phyloP scores from a whole-genome alignment of 2,888 invertebrate species.

The Leucoptera coffeella region DNA sequence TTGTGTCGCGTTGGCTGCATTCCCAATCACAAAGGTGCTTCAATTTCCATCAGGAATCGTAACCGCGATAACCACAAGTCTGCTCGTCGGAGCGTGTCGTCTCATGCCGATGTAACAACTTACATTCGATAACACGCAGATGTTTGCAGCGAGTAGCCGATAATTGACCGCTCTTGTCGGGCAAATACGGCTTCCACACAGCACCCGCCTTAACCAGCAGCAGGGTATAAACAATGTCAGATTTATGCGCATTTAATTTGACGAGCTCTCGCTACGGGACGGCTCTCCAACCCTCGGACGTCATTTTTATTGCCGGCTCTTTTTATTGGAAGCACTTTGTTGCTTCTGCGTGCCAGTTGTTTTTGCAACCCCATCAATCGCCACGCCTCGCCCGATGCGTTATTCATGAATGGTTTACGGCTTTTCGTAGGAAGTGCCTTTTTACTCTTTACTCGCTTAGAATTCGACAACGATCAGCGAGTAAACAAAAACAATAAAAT shows the following conservation, averaged over 20 bases:
- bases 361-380: conserved; percentile 48
- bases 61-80: no score
- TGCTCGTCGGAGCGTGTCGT: conserved; percentile 1
- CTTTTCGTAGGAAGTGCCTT: conserved; percentile 45
- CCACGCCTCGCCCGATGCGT: conserved; percentile 47
- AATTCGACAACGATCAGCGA: no score
- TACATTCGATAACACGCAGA: conserved; percentile 4
- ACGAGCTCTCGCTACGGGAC: conserved; percentile 13
- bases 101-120: conserved; percentile 3
- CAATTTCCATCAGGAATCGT: conserved; percentile 20
- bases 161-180: conserved; percentile 2
- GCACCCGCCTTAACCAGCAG: not conserved
- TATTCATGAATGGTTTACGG: conserved; percentile 46
- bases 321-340: conserved; percentile 46
- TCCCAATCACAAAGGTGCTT: conserved; percentile 16
- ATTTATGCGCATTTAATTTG: conserved; percentile 49
- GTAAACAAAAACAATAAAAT: no score
- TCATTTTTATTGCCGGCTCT: no score
- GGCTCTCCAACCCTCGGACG: no score
- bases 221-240: conserved; percentile 12
- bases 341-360: conserved; percentile 32
- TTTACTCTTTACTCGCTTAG: no score
- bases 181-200: not conserved
- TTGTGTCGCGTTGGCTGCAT: conserved; percentile 12
- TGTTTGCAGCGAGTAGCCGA: conserved; percentile 1